A percentile compares a stretch with the other conserved stretches of the same genome.
Conservation (phyloP, 2,888 invertebrate genomes). For the Lithophane leautieri region DNA sequence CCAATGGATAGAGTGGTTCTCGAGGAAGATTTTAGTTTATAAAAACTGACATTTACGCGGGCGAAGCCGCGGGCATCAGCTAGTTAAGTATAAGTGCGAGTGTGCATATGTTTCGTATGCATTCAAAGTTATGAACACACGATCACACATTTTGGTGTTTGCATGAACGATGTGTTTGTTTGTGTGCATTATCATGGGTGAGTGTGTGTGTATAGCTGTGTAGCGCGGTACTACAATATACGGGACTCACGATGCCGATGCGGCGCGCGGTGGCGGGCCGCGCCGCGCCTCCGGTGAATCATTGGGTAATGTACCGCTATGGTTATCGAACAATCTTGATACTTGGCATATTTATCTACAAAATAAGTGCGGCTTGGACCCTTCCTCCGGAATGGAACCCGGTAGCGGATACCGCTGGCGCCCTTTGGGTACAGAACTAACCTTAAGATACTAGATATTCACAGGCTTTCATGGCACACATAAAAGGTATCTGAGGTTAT, state of each 20-base stretch:
- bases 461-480: neutral
- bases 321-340: slow-evolving; percentile 69
- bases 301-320: slow-evolving; percentile 81
- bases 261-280: slow-evolving; percentile 70
- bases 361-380: neutral
- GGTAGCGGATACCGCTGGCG: neutral
- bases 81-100: slow-evolving; percentile 39
- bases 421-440: too few relatives aligned
- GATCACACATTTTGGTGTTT: slow-evolving; percentile 14
- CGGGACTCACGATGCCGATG: slow-evolving; percentile 78
- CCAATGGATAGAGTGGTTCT: too few relatives aligned
- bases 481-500: too few relatives aligned
- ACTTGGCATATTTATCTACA: slow-evolving; percentile 55
- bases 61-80: too few relatives aligned
- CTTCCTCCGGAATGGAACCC: neutral
- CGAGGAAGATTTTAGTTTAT: too few relatives aligned
- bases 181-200: slow-evolving; percentile 28
- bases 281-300: slow-evolving; percentile 86
- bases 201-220: slow-evolving; percentile 35
- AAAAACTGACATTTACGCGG: too few relatives aligned
- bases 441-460: neutral
- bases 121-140: slow-evolving; percentile 2
- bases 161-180: slow-evolving; percentile 3
- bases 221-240: slow-evolving; percentile 65
- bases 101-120: neutral